Conservation (phyloP, 2,888 invertebrate genomes). For the Beris morrisii region DNA sequence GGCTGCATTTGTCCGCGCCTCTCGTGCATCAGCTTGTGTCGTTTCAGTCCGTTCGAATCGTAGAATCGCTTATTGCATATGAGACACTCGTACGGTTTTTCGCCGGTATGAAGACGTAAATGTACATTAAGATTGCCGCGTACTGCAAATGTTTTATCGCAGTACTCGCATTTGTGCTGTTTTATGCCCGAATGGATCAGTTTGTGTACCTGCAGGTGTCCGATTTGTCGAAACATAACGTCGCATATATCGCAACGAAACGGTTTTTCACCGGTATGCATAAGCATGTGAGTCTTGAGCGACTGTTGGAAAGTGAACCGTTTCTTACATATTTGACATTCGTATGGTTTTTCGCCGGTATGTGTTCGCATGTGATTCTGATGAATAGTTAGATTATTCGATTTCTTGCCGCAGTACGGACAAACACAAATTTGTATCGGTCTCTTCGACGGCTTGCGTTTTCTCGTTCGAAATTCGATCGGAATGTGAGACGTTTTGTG, state of each 20-base stretch:
- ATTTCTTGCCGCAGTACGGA: conserved; percentile 37
- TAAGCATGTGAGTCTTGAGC: conserved; percentile 35
- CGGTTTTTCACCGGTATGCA: conserved; percentile 41
- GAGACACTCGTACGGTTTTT: conserved; percentile 41
- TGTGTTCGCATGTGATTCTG: conserved; percentile 38
- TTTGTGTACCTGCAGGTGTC: conserved; percentile 40
- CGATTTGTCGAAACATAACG: conserved; percentile 38
- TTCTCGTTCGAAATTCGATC: conserved; percentile 23
- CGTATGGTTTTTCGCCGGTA: conserved; percentile 39
- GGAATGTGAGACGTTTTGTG: conserved; percentile 40
- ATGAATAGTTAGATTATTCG: conserved; percentile 31
- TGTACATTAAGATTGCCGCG: conserved; percentile 41
- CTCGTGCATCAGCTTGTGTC: conserved; percentile 41
- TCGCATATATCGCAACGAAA: conserved; percentile 37
- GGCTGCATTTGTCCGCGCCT: conserved; percentile 16
- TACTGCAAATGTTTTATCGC: conserved; percentile 38
- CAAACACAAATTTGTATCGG: conserved; percentile 31
- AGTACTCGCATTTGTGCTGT: conserved; percentile 37
- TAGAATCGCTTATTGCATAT: conserved; percentile 41
- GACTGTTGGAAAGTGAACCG: conserved; percentile 39
- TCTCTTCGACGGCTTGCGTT: neutral
- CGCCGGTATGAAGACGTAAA: conserved; percentile 41
- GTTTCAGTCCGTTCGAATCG: conserved; percentile 42
- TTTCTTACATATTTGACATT: conserved; percentile 37
- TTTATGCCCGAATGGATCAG: conserved; percentile 39